phyloP scores from a whole-genome alignment of 2,888 invertebrate genomes.

The Patella caerulea region DNA sequence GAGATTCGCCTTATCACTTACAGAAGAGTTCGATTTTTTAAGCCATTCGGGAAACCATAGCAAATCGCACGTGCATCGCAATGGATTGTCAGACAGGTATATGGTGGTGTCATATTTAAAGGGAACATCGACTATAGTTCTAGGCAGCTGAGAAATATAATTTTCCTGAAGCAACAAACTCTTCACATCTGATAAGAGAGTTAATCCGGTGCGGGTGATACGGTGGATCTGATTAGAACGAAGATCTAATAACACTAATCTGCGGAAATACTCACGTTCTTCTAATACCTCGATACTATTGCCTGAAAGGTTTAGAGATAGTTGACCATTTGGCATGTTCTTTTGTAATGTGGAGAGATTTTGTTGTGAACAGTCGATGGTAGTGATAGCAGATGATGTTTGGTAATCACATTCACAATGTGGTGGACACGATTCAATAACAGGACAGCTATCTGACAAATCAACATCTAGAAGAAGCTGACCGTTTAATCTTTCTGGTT shows the following conservation, averaged over 20 bases:
- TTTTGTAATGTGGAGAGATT: background rate
- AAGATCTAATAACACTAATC: background rate
- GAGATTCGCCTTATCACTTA: background rate
- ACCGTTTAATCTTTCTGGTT: background rate
- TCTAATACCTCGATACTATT: slow-evolving; percentile 1
- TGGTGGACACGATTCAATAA: background rate
- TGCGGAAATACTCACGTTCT: slow-evolving; percentile 1
- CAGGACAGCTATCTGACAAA: slow-evolving; percentile 1
- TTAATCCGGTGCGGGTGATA: background rate
- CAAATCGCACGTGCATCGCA: slow-evolving; percentile 10
- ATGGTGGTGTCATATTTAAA: background rate
- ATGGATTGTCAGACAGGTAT: slow-evolving; percentile 5
- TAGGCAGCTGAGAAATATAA: slow-evolving; percentile 2
- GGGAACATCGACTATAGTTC: background rate
- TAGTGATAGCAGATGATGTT: background rate
- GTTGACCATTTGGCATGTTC: background rate
- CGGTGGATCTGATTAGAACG: background rate
- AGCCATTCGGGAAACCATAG: slow-evolving; percentile 17
- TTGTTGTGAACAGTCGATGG: background rate
- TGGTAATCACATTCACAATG: background rate
- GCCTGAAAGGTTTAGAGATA: background rate
- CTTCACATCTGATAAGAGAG: background rate
- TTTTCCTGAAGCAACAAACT: background rate
- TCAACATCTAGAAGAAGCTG: background rate
- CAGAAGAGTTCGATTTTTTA: background rate